Evolutionary conservation across 1,140 invertebrate species (phyloP), one percentile per base, ranked within the genome.

Genomic region (Onthophagus taurus): DNA sequence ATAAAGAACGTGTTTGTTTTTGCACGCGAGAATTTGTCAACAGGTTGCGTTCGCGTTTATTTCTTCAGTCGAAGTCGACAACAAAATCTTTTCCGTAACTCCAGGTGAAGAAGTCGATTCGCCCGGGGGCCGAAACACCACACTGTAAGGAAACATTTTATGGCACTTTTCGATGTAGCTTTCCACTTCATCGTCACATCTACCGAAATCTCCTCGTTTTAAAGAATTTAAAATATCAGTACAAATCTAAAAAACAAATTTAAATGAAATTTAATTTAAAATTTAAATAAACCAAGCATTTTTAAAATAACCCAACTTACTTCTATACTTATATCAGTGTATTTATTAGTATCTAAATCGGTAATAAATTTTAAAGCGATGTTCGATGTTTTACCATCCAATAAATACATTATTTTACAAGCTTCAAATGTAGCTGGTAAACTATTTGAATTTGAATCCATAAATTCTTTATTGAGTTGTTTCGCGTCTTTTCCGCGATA

Each of bases 171-270:
- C 66, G 52, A 81, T 74, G 61, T 83, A 94, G 18, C 78, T 72
- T 49, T 74, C 72, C 37, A 77, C 74, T 46, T 75, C 72, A 19
- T 74, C 60, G 31, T 83, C 80, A 59, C 81, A 81, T 20, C 70
- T 64, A 1, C 88, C 87, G 59, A 91, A 86, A 50, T 87, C 82
- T 31, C 83, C 85, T 41, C 77, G 76, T 47, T 75, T 73, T 54
- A 93, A 71, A 47, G 80, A 77, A 45, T 83, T 77, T 39, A 91
- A 68, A 14, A 91, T 78, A 49, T 80, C 78, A 41, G 76, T 78
- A 66, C 86, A 90, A 59, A 76, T 81, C 78, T 88, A 64, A 11
- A 70, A 69, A 42, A 46, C 31, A 14, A 18, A 29, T 23, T 8
- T 8, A 39, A 46, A 46, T 31, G 13, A 23, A 45, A 38, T n/a